These are phyloP conservation scores for Ctenopoma multispine DNA, from an alignment of 2,797 vertebrate genomes.

Conservation along the genomic window DNA sequence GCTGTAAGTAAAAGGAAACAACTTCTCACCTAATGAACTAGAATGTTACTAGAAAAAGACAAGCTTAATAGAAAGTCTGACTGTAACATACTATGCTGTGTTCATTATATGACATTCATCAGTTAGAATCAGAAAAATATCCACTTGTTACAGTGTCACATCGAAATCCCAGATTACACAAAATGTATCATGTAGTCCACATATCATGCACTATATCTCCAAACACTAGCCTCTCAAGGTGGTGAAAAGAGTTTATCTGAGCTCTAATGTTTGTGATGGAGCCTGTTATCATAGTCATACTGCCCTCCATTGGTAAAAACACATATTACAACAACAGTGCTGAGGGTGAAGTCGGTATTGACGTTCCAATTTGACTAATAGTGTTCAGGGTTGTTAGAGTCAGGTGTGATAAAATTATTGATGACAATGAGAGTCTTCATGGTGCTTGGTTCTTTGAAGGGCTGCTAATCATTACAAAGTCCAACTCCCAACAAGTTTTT, in stretches of 20 bases:
- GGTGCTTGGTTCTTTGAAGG: constrained; percentile 2
- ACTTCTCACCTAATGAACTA: neutral
- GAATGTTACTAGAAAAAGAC: rapidly evolving
- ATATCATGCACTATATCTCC: constrained; percentile 57
- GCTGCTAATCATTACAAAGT: constrained; percentile 10
- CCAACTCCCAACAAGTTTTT: constrained; percentile 4
- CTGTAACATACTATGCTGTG: neutral
- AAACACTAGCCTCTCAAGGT: constrained; percentile 47
- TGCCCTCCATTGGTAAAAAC: constrained; percentile 83
- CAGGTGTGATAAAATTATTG: constrained; percentile 30
- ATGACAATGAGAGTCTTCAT: constrained; percentile 2
- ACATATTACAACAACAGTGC: constrained; percentile 63
- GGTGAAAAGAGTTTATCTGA: constrained; percentile 55
- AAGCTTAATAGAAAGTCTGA: neutral
- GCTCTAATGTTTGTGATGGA: constrained; percentile 31
- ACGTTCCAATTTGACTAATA: constrained; percentile 31
- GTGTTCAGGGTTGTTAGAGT: constrained; percentile 36
- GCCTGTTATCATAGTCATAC: constrained; percentile 80
- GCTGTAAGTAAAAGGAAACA: neutral
- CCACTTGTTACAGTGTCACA: constrained; percentile 28
- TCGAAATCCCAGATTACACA: constrained; percentile 52
- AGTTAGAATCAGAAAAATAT: constrained; percentile 6
- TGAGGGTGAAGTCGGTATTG: constrained; percentile 7
- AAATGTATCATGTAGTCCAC: constrained; percentile 40
- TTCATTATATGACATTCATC: neutral